Base-by-base conservation (phyloP, 2,888 invertebrate species). In the Macrophya alboannulata region DNA sequence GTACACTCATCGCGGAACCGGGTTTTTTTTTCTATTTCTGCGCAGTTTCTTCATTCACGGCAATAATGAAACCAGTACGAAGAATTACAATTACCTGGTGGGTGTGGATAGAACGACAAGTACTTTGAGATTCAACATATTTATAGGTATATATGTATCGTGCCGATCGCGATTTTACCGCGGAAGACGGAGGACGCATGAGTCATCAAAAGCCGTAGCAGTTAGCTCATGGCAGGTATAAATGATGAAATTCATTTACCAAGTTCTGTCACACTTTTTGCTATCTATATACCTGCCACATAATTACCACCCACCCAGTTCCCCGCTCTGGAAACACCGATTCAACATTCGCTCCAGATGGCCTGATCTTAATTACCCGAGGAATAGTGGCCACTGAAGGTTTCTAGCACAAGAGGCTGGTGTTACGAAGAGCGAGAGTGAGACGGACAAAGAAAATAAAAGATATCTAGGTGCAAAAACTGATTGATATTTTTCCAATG, bases 281-380 rank as follows among this genome's bases (percentile, higher is more conserved):
- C 59, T n/a, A 17, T 15, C n/a, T 76, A 31, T 45, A 10, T 37
- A 79, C 59, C 59, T 62, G 25, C 25, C 51, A 31, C 51, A 74
- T 74, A 43, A 45, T 31, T 74, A 45, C 72, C 31, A 77, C 55
- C 77, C 43, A 74, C 74, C 25, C 17, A 77, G 55, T 55, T 51
- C 31, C 21, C 55, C 51, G 55, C 6, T 77, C 55, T 77, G 40
- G 55, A 51, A 51, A 77, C 51, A 77, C 77, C 25, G 48, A 77
- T 77, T 55, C 77, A 31, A 43, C 48, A 55, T 55, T 77, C 43
- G n/a, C 17, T 71, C n/a, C 71, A 71, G 17, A 71, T 71, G 40
- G 62, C 10, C 10, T 62, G 25, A 62, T 62, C 21, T 62, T 25
- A 25, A 62, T 62, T 62, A 21, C 62, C 48, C 62, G 62, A 62